Percentiles rank a stretch among this genome's conserved stretches.
phyloP scores from a whole-genome alignment of 2,797 vertebrate genomes.

The Lophotriccus pileatus region DNA sequence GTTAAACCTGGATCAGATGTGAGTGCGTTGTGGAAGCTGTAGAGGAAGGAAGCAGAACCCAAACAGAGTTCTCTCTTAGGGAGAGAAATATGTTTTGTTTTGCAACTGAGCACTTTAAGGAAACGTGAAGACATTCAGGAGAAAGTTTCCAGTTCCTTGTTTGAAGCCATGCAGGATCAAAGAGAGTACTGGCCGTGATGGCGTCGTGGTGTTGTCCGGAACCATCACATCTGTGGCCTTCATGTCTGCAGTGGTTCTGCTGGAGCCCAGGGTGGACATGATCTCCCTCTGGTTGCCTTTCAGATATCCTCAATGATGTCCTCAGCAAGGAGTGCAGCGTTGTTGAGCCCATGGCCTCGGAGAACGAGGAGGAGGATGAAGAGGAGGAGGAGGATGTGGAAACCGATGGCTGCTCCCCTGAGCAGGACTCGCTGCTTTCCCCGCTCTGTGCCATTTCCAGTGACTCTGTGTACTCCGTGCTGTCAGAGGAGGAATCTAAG shows the following conservation, averaged over 20 bases:
- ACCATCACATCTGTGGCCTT: fast-evolving
- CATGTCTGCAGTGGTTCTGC: fast-evolving
- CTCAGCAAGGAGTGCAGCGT: conserved; percentile 81
- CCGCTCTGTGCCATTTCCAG: conserved; percentile 80
- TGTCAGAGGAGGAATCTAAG: conserved; percentile 71
- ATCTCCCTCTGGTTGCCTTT: background rate
- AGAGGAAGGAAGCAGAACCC: background rate
- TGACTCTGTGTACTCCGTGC: conserved; percentile 83
- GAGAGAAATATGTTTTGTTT: background rate
- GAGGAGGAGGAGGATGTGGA: conserved; percentile 75
- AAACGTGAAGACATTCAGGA: fast-evolving
- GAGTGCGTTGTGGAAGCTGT: background rate
- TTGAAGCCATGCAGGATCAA: background rate
- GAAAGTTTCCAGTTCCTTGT: background rate
- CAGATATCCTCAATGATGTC: conserved; percentile 89
- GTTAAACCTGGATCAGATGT: fast-evolving
- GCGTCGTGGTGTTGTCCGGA: fast-evolving
- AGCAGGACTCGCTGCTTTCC: conserved; percentile 86
- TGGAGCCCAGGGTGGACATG: fast-evolving
- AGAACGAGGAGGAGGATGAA: conserved; percentile 64
- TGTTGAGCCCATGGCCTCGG: conserved; percentile 62
- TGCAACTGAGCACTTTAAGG: background rate
- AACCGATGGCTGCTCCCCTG: background rate
- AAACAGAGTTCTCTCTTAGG: background rate
- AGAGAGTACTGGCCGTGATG: fast-evolving